Evolutionary conservation across 1,140 invertebrate genomes (phyloP), one percentile per base, ranked within the genome.

Genomic region (Matsumurasca onukii): DNA sequence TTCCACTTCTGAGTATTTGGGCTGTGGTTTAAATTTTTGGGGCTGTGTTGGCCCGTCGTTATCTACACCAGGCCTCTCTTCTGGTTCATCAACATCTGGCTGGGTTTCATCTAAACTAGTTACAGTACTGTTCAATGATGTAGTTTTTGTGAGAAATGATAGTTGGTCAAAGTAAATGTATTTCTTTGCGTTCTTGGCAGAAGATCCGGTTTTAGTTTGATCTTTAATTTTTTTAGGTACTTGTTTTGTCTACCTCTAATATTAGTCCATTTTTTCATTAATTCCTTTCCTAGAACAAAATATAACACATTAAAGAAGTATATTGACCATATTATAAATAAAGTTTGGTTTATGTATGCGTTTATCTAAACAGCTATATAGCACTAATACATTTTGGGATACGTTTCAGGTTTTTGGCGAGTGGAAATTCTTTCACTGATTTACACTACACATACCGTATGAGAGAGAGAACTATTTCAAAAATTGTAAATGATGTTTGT

Each of bases 401-500:
- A 61, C 22, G 25, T 34, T 49, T 45, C 22, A 61, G 30, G 55
- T 22, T 12, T n/a, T n/a, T n/a, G n/a, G n/a, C n/a, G n/a, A n/a
- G n/a, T n/a, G n/a, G n/a, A n/a, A n/a, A n/a, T n/a, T 45, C 55
- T 13, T 69, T 69, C 27, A 45, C 68, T 45, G 34, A 64, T 39
- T 52, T 70, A 29, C 69, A 70, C 39, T 70, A 61, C 31, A 1
- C 12, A 12, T 61, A 70, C 45, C 39, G 31, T 49, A 12, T 67
- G 24, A 55, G 55, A n/a, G 15, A 17, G 5, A 62, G 52, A 57
- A 69, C 68, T 31, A 66, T 62, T 30, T 9, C 3, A 59, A 64
- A 25, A 34, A 48, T 69, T 31, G 69, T 57, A 34, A 22, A 61
- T 48, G 22, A 66, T n/a, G 67, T 69, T 2, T 71, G 70, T 49